A percentile compares a stretch with the other conserved stretches of the same genome.
phyloP scores from a whole-genome alignment of 1,140 invertebrate genomes.

The Lordiphosa collinella region DNA sequence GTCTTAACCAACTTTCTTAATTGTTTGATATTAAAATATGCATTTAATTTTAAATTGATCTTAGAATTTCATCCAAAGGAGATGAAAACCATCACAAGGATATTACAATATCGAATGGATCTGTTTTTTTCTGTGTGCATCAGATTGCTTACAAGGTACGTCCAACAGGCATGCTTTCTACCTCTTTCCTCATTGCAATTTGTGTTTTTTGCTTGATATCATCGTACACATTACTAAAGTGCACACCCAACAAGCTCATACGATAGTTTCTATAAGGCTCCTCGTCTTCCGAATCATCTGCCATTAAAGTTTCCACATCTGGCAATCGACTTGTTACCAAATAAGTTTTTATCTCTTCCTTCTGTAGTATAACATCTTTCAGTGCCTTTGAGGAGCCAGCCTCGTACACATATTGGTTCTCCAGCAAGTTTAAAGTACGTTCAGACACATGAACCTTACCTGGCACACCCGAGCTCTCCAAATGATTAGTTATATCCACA shows the following conservation, averaged over 20 bases:
- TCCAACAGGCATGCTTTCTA: conserved; percentile 65
- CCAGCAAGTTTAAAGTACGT: conserved; percentile 86
- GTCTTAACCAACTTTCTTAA: no score
- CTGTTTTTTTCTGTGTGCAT: not conserved
- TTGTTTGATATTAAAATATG: no score
- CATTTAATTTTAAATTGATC: no score
- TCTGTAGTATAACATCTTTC: conserved; percentile 83
- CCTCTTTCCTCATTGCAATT: conserved; percentile 49
- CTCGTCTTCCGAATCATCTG: no score
- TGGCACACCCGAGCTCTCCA: conserved; percentile 94
- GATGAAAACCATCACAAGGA: no score
- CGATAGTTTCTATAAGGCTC: not conserved
- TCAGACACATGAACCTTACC: conserved; percentile 93
- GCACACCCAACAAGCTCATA: not conserved
- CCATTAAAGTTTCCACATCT: not conserved
- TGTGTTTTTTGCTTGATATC: conserved; percentile 13
- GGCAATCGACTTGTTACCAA: conserved; percentile 81
- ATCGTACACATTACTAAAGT: conserved; percentile 1
- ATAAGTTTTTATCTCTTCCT: conserved; percentile 86
- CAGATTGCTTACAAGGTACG: conserved; percentile 41
- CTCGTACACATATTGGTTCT: conserved; percentile 80
- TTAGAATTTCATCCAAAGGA: no score
- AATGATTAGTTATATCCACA: conserved; percentile 95
- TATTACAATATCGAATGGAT: no score
- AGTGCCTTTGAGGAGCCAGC: conserved; percentile 83